phyloP scores from a whole-genome alignment of 1,140 invertebrate genomes.

The Phymastichus coffea region DNA sequence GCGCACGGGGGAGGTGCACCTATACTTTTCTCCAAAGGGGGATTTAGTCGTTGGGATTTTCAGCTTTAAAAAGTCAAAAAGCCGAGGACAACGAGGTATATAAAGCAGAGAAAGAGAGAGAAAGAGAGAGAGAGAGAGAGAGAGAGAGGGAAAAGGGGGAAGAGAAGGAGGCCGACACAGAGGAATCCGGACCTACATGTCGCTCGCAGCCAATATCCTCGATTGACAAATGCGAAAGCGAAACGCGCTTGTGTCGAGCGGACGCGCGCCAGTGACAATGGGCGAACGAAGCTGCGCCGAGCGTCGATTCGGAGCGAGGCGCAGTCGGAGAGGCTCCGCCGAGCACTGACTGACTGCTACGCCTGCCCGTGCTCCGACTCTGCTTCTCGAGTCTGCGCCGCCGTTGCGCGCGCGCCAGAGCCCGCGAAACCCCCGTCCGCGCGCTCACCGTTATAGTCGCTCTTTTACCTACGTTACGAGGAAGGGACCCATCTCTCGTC shows the following conservation, averaged over 20 bases:
- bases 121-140: constrained; percentile 22
- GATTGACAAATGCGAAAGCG: too few relatives aligned
- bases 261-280: constrained; percentile 25
- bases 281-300: constrained; percentile 32
- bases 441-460: background rate
- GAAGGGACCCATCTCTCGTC: too few relatives aligned
- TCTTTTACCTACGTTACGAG: too few relatives aligned
- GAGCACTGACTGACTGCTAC: constrained; percentile 46
- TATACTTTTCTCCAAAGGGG: too few relatives aligned
- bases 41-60: background rate
- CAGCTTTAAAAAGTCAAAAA: constrained; percentile 5
- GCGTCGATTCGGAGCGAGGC: constrained; percentile 43
- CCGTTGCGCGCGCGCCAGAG: constrained; percentile 33
- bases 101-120: constrained; percentile 2
- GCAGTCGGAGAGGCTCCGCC: constrained; percentile 47
- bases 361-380: constrained; percentile 15
- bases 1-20: too few relatives aligned
- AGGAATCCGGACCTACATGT: too few relatives aligned
- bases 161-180: constrained; percentile 13
- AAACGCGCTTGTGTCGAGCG: too few relatives aligned
- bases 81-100: too few relatives aligned
- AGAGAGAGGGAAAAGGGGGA: constrained; percentile 23
- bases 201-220: too few relatives aligned
- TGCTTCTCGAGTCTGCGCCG: too few relatives aligned
- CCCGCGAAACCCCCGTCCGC: constrained; percentile 29